Conservation (phyloP, 1,140 invertebrate species). For the Meloidogyne hapla region DNA sequence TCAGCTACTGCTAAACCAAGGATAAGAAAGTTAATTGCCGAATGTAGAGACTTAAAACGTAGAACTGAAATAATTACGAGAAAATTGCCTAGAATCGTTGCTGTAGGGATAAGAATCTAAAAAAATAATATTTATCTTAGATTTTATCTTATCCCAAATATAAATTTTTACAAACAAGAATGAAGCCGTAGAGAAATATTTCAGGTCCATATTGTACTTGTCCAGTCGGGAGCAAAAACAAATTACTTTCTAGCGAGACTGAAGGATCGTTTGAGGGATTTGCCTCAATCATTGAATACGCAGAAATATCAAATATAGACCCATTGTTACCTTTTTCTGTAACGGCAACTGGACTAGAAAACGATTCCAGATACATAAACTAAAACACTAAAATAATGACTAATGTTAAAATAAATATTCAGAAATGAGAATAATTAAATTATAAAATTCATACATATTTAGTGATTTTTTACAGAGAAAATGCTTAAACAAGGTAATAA, state of each 20-base stretch:
- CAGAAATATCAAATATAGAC: not conserved
- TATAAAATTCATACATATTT: no score
- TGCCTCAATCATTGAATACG: not conserved
- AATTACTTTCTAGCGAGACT: not conserved
- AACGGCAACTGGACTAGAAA: not conserved
- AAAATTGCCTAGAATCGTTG: constrained; percentile 65
- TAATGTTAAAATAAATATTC: no score
- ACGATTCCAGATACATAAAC: not conserved
- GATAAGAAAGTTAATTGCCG: constrained; percentile 97
- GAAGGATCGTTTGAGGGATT: not conserved
- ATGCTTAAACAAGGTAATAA: no score
- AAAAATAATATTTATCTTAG: not conserved
- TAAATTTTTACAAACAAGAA: not conserved
- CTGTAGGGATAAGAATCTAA: constrained; percentile 47
- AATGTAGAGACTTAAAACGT: constrained; percentile 82
- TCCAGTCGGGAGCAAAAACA: not conserved
- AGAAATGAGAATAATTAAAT: no score
- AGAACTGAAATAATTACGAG: constrained; percentile 90
- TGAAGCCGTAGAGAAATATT: constrained; percentile 1
- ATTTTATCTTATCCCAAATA: no score
- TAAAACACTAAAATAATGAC: no score
- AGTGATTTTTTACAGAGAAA: no score
- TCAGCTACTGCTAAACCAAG: constrained; percentile 94
- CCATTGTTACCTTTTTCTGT: not conserved
- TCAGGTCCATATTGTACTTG: not conserved